Conservation (phyloP, 2,888 invertebrate species). For the Gerris lacustris region DNA sequence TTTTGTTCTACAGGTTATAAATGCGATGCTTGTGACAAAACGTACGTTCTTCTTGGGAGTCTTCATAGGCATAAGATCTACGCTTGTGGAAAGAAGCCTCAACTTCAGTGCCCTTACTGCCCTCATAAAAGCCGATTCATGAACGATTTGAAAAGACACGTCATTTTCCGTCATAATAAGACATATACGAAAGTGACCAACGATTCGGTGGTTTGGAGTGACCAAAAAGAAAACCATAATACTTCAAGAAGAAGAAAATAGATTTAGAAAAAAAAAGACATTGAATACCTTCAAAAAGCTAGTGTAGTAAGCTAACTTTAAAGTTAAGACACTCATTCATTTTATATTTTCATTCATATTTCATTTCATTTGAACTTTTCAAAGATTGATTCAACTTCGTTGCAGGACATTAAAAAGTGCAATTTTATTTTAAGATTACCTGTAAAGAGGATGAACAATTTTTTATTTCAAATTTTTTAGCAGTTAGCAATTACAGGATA, state of each 20-base stretch:
- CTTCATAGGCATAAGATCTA: conserved; percentile 36
- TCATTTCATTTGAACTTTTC: too few species aligned
- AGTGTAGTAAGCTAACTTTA: too few species aligned
- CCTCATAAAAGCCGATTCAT: conserved; percentile 1
- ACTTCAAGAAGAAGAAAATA: conserved; percentile 3
- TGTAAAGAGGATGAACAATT: too few species aligned
- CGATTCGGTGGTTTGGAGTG: neutral
- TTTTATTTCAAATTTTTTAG: too few species aligned
- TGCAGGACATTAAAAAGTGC: too few species aligned
- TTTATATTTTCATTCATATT: too few species aligned
- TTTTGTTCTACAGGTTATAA: conserved; percentile 8
- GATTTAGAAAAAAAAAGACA: conserved; percentile 10
- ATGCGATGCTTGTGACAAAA: conserved; percentile 21
- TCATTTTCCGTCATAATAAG: neutral
- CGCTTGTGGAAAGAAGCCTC: conserved; percentile 37
- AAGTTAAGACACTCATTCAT: too few species aligned
- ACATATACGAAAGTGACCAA: too few species aligned
- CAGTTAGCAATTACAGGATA: too few species aligned
- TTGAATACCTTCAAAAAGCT: too few species aligned
- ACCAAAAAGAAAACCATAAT: neutral
- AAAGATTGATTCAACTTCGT: too few species aligned
- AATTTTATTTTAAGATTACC: too few species aligned
- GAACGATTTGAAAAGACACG: neutral
- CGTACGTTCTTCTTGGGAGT: conserved; percentile 25
- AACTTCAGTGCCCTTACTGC: conserved; percentile 24